These are phyloP conservation scores for Lasiurus borealis DNA, from an alignment of 2,113 vertebrate species.

Conservation along the genomic window DNA sequence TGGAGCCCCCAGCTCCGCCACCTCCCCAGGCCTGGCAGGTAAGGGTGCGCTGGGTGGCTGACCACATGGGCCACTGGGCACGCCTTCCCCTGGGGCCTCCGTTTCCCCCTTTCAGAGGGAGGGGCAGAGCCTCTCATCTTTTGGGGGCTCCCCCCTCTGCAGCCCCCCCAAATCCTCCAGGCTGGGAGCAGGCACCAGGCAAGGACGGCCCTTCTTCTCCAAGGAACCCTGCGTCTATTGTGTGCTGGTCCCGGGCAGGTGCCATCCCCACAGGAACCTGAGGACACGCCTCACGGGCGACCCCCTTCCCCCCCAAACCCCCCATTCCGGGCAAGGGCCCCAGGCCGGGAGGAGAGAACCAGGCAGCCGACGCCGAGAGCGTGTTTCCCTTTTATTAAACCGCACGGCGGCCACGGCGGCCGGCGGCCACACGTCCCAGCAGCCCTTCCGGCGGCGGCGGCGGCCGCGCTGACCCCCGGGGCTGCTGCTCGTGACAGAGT, in stretches of 20 bases:
- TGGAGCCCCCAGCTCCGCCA: background rate
- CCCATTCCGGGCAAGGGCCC: background rate
- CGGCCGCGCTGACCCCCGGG: constrained; percentile 96
- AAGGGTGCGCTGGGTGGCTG: background rate
- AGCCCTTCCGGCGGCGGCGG: constrained; percentile 98
- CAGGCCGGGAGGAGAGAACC: constrained; percentile 64
- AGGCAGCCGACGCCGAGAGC: constrained; percentile 85
- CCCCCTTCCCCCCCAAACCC: background rate
- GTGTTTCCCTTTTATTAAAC: constrained; percentile 95
- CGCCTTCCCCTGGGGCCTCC: background rate
- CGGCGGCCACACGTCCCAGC: constrained; percentile 99
- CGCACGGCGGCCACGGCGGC: constrained; percentile 99
- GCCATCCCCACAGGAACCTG: background rate
- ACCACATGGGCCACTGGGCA: accelerated
- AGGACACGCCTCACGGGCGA: background rate
- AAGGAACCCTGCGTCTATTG: background rate
- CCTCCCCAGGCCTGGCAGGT: accelerated
- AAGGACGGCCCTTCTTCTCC: background rate
- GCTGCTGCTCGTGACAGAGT: constrained; percentile 96
- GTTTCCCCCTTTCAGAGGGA: background rate
- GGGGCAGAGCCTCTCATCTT: background rate
- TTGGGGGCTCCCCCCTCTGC: background rate
- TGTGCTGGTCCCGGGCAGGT: background rate
- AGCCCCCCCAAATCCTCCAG: background rate
- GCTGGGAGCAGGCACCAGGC: background rate